Conservation (phyloP, 2,797 vertebrate species). For the Enteromius radiatus region DNA sequence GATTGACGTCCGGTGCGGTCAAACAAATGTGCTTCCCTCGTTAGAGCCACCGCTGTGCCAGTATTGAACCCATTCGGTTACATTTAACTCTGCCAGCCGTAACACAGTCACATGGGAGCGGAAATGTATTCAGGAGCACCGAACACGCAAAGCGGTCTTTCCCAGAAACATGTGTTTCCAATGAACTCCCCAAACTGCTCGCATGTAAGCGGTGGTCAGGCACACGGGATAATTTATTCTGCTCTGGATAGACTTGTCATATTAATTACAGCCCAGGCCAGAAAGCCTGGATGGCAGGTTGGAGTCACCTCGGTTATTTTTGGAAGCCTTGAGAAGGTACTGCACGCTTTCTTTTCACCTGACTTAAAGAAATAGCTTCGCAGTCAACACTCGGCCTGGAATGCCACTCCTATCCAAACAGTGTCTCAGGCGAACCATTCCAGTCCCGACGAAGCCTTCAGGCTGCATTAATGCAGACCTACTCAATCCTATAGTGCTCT, state of each 20-base stretch:
- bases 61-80: constrained; percentile 48
- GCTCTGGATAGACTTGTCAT: constrained; percentile 61
- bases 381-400: constrained; percentile 63
- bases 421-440: constrained; percentile 56
- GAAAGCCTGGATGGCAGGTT: constrained; percentile 54
- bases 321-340: constrained; percentile 55
- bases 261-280: constrained; percentile 61
- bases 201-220: constrained; percentile 69
- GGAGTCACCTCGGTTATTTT: constrained; percentile 60
- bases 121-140: constrained; percentile 77
- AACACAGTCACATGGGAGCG: constrained; percentile 58
- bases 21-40: constrained; percentile 27
- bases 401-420: constrained; percentile 63
- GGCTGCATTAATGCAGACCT: constrained; percentile 58
- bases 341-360: constrained; percentile 51
- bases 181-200: constrained; percentile 64
- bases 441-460: constrained; percentile 48
- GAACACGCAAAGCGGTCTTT: constrained; percentile 65
- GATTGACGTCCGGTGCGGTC: constrained; percentile 23
- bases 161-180: constrained; percentile 74
- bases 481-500: constrained; percentile 63
- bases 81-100: constrained; percentile 52
- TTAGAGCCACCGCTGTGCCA: constrained; percentile 39
- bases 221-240: constrained; percentile 68
- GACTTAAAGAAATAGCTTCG: constrained; percentile 51